These are phyloP conservation scores for Scyliorhinus canicula DNA, from an alignment of 2,797 vertebrate genomes.

Conservation along the genomic window DNA sequence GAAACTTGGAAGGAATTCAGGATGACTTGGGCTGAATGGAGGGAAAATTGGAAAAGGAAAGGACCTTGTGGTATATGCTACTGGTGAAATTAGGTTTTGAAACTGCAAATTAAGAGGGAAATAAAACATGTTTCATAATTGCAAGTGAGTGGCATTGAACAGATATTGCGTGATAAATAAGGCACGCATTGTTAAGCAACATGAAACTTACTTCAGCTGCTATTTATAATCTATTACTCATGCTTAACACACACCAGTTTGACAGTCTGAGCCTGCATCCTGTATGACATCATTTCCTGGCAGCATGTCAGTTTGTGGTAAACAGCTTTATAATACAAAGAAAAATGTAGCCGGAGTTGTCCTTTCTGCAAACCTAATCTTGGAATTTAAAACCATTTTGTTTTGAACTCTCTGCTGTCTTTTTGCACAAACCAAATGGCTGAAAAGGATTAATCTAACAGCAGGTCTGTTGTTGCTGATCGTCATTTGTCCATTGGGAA, in stretches of 20 bases:
- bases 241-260: not conserved
- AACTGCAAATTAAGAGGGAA: not conserved
- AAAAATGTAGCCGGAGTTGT: conserved; percentile 6
- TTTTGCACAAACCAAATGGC: not conserved
- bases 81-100: not conserved
- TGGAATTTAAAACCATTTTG: not conserved
- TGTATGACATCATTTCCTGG: conserved; percentile 59
- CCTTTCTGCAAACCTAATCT: not conserved
- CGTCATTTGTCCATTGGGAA: not conserved
- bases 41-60: not conserved
- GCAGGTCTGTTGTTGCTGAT: not conserved
- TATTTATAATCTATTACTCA: conserved; percentile 35
- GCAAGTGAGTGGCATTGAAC: not conserved
- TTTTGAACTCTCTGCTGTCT: not conserved
- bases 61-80: not conserved
- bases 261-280: conserved; percentile 48
- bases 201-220: not conserved
- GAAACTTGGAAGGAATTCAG: not conserved
- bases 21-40: not conserved
- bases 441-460: not conserved
- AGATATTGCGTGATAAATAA: conserved; percentile 11
- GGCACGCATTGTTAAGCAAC: not conserved
- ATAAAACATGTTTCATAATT: not conserved
- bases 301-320: conserved; percentile 52
- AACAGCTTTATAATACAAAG: conserved; percentile 46